Evolutionary conservation across 2,113 vertebrate genomes (phyloP).

Genomic region (Neopipo cinnamomea): DNA sequence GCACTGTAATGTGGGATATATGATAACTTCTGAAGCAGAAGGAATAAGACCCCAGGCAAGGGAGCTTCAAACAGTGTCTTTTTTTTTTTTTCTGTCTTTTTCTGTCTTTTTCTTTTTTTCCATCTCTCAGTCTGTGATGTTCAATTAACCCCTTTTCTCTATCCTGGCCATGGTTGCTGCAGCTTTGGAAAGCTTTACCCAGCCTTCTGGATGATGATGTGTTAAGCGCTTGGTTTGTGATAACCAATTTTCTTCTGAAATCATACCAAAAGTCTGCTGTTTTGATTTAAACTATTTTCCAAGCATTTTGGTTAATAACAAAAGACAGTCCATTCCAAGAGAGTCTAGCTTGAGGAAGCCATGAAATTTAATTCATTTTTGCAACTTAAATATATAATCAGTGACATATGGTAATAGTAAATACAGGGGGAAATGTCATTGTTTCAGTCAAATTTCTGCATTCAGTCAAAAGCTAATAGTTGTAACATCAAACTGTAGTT

Average conservation of each 20-base stretch:
- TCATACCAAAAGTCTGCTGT: constrained; percentile 2
- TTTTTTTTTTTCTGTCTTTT: background rate
- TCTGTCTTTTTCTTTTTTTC: background rate
- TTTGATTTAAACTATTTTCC: constrained; percentile 48
- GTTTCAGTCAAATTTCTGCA: constrained; percentile 61
- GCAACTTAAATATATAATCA: constrained; percentile 68
- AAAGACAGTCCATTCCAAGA: constrained; percentile 45
- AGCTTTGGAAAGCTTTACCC: background rate
- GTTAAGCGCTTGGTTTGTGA: background rate
- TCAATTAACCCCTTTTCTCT: constrained; percentile 23
- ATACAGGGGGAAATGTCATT: constrained; percentile 51
- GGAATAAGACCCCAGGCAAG: constrained; percentile 26
- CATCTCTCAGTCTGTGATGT: background rate
- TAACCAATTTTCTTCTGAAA: constrained; percentile 46
- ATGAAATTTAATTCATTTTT: constrained; percentile 64
- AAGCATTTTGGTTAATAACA: constrained; percentile 18
- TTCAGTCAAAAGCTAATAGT: constrained; percentile 55
- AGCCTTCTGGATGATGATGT: background rate
- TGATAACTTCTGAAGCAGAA: constrained; percentile 39
- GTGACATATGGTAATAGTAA: constrained; percentile 65
- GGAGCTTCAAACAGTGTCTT: background rate
- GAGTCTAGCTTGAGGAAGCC: constrained; percentile 52
- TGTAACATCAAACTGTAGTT: constrained; percentile 63
- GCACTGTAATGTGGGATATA: background rate
- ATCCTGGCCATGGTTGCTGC: background rate